phyloP scores from a whole-genome alignment of 1,140 invertebrate species.

The Ganaspis sp. region DNA sequence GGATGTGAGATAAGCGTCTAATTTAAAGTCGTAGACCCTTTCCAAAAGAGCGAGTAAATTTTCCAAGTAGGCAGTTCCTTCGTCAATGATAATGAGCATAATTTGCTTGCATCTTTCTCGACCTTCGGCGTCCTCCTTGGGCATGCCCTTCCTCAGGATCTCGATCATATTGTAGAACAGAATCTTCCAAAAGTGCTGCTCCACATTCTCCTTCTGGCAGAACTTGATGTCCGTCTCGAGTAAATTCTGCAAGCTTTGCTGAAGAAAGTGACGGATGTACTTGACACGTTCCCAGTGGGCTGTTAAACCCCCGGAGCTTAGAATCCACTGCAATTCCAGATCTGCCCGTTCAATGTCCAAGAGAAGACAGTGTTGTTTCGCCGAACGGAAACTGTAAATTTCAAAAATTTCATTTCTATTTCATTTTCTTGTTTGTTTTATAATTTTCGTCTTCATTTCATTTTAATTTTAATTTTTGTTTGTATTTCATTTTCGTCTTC shows the following conservation, averaged over 20 bases:
- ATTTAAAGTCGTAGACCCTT: conserved; percentile 84
- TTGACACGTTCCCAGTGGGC: conserved; percentile 76
- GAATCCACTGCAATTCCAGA: conserved; percentile 76
- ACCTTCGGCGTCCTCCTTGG: conserved; percentile 74
- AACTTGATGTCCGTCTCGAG: conserved; percentile 90
- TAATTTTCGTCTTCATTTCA: too few species aligned
- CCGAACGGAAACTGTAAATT: conserved; percentile 72
- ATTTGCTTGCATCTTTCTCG: conserved; percentile 80
- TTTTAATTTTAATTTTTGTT: too few species aligned
- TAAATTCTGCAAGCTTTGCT: conserved; percentile 84
- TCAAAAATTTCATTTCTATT: conserved; percentile 45
- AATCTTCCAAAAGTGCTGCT: conserved; percentile 94
- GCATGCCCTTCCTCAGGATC: conserved; percentile 82
- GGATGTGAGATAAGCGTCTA: conserved; percentile 77
- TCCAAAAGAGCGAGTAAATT: conserved; percentile 85
- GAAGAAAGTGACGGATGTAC: conserved; percentile 78
- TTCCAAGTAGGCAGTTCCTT: conserved; percentile 88
- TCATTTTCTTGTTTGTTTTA: too few species aligned
- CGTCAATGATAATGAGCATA: conserved; percentile 86
- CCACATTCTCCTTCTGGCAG: conserved; percentile 91
- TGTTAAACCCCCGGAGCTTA: conserved; percentile 73
- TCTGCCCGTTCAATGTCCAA: conserved; percentile 78
- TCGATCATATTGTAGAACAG: conserved; percentile 95
- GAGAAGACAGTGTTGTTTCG: conserved; percentile 76
- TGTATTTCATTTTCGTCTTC: too few species aligned